Evolutionary conservation across 2,797 vertebrate genomes (phyloP).

Genomic region (Argyrosomus regius): DNA sequence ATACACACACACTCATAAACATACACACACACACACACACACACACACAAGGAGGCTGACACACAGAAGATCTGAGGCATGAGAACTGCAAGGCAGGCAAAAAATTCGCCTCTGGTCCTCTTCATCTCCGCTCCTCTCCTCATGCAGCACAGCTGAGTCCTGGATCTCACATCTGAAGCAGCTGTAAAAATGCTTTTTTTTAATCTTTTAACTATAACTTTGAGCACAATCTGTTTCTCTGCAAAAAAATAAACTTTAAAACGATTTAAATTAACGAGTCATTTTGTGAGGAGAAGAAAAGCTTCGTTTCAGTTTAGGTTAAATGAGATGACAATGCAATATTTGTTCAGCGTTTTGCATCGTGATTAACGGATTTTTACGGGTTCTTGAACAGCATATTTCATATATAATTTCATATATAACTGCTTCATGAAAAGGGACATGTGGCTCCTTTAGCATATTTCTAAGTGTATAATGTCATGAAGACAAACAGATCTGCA

Average conservation of each 20-base stretch:
- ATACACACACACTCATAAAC: neutral
- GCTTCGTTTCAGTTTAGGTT: neutral
- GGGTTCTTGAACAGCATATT: conserved; percentile 10
- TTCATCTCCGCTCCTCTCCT: conserved; percentile 62
- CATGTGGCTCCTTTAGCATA: neutral
- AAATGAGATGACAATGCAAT: neutral
- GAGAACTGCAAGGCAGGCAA: conserved; percentile 77
- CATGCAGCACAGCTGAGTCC: conserved; percentile 61
- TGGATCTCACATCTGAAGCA: conserved; percentile 38
- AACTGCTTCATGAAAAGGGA: neutral
- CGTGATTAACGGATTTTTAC: conserved; percentile 16
- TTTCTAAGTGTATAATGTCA: neutral
- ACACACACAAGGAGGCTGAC: conserved; percentile 49
- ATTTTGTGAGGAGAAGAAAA: conserved; percentile 9
- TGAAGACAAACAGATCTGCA: conserved; percentile 24
- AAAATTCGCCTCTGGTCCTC: conserved; percentile 66
- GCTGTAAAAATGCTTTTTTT: conserved; percentile 26
- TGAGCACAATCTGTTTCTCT: conserved; percentile 21
- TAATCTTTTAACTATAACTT: conserved; percentile 31
- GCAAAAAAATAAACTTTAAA: conserved; percentile 7
- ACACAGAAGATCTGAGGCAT: conserved; percentile 66
- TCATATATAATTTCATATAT: conserved; percentile 1
- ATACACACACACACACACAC: conserved; percentile 18
- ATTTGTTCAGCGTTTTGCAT: conserved; percentile 3
- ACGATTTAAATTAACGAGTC: conserved; percentile 3